These are phyloP conservation scores for Chrysotoxum bicinctum DNA, from an alignment of 2,888 invertebrate genomes.

Conservation along the genomic window DNA sequence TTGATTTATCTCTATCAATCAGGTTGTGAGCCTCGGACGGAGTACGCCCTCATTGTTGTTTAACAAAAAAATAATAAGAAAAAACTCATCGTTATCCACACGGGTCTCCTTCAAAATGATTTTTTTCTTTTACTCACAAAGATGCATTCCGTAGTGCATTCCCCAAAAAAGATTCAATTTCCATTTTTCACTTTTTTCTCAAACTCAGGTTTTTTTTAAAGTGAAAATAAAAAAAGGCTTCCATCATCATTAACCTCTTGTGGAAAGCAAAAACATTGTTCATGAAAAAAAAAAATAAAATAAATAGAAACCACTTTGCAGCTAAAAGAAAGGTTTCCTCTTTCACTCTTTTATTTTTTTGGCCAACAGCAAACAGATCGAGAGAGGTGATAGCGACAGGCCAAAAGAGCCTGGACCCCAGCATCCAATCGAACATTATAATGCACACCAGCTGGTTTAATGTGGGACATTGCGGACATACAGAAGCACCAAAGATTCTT, in stretches of 20 bases:
- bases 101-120: background rate
- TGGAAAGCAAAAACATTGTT: constrained; percentile 42
- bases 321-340: constrained; percentile 50
- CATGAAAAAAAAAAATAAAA: background rate
- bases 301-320: constrained; percentile 23
- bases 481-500: constrained; percentile 22
- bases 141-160: constrained; percentile 2
- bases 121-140: background rate
- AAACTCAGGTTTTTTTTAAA: constrained; percentile 2
- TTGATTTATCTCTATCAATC: constrained; percentile 31
- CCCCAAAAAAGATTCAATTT: constrained; percentile 37
- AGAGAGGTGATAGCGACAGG: constrained; percentile 39
- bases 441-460: constrained; percentile 28
- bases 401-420: constrained; percentile 6
- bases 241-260: constrained; percentile 46
- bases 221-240: constrained; percentile 33
- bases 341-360: constrained; percentile 32
- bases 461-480: constrained; percentile 42
- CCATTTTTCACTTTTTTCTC: constrained; percentile 32
- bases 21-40: background rate
- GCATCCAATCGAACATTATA: constrained; percentile 14
- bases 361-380: constrained; percentile 32
- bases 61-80: background rate
- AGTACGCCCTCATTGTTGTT: constrained; percentile 1
- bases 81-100: background rate